Conservation (phyloP, 2,113 vertebrate species). For the Struthidea cinerea region DNA sequence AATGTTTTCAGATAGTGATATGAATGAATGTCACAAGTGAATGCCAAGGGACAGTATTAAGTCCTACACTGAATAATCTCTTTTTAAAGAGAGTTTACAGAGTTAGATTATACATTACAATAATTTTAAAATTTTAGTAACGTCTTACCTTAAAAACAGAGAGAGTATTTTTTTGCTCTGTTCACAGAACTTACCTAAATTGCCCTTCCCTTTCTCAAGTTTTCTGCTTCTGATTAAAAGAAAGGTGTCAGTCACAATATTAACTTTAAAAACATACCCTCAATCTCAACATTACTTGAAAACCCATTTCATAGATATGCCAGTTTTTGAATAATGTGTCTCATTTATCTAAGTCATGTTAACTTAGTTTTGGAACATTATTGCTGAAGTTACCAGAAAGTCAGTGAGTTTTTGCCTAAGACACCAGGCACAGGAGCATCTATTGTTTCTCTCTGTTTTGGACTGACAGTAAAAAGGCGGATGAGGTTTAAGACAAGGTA, state of each 20-base stretch:
- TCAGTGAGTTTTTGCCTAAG: background rate
- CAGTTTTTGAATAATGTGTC: background rate
- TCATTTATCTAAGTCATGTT: background rate
- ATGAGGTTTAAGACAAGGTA: background rate
- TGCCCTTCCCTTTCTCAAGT: background rate
- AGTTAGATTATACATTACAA: background rate
- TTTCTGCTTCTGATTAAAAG: background rate
- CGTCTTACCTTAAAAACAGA: background rate
- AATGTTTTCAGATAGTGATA: background rate
- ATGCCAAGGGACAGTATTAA: background rate
- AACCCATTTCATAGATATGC: background rate
- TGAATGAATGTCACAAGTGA: background rate
- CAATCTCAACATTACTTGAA: background rate
- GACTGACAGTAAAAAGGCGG: background rate
- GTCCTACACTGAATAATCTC: background rate
- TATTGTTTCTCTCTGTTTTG: background rate
- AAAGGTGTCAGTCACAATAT: background rate
- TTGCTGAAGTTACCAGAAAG: background rate
- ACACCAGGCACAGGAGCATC: background rate
- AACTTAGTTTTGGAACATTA: background rate
- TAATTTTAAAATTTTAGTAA: background rate
- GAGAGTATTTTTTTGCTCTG: background rate
- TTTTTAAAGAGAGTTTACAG: background rate
- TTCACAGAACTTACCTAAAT: background rate
- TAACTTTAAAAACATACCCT: background rate